Evolutionary conservation across 1,140 invertebrate genomes (phyloP).

Genomic region (Hesperophylax magnus): DNA sequence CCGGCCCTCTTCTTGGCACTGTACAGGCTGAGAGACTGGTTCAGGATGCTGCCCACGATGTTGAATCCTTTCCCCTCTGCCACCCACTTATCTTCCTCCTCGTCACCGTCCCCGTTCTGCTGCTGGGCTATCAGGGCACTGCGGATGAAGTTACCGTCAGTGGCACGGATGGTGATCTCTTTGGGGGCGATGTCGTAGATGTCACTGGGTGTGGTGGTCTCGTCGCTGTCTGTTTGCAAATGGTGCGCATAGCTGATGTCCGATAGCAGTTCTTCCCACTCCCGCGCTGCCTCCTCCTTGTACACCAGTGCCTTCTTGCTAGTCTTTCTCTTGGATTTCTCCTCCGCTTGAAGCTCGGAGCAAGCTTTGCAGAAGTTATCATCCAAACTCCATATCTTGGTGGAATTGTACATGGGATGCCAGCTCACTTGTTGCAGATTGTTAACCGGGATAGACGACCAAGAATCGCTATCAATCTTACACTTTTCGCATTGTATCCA

Average conservation of each 20-base stretch:
- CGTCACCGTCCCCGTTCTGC: not conserved
- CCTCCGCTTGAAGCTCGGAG: conserved; percentile 49
- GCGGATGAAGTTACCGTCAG: conserved; percentile 51
- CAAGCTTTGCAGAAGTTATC: conserved; percentile 59
- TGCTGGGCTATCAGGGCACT: conserved; percentile 45
- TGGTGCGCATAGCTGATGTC: conserved; percentile 67
- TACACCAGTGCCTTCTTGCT: conserved; percentile 55
- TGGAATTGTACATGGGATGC: conserved; percentile 38
- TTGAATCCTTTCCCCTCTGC: conserved; percentile 25
- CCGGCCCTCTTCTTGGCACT: conserved; percentile 50
- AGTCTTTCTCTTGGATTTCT: conserved; percentile 45
- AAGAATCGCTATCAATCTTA: conserved; percentile 44
- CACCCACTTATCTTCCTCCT: not conserved
- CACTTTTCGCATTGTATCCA: conserved; percentile 56
- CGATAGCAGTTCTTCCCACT: conserved; percentile 70
- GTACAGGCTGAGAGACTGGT: conserved; percentile 59
- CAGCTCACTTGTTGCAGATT: conserved; percentile 19
- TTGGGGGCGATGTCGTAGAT: conserved; percentile 44
- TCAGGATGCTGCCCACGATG: conserved; percentile 49
- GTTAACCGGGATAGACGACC: conserved; percentile 15
- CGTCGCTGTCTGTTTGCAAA: conserved; percentile 56
- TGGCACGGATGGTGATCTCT: conserved; percentile 47
- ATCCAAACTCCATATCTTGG: conserved; percentile 52
- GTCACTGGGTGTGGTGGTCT: conserved; percentile 43
- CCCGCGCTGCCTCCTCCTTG: conserved; percentile 60